Evolutionary conservation across 2,888 invertebrate genomes (phyloP).

Genomic region (Hemaris fuciformis): DNA sequence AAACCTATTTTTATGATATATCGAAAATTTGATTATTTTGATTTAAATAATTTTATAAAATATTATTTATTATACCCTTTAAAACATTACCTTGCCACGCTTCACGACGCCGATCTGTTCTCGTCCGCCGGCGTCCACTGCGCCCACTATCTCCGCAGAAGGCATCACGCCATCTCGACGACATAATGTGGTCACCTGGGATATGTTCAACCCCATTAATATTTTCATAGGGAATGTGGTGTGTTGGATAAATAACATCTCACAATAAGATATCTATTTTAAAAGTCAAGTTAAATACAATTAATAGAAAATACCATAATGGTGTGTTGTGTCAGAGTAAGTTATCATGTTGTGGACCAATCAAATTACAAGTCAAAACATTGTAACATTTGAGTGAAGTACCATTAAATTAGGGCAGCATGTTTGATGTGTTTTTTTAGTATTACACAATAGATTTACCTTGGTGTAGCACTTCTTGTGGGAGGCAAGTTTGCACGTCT

Average conservation of each 20-base stretch:
- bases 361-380: no score
- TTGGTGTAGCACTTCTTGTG: conserved; percentile 96
- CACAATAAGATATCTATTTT: no score
- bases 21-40: no score
- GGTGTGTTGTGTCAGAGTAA: no score
- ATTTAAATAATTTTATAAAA: no score
- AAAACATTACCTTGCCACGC: conserved; percentile 58
- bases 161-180: conserved; percentile 62
- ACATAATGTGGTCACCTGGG: conserved; percentile 69
- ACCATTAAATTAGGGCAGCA: no score
- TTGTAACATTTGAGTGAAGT: no score
- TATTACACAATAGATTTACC: conserved; percentile 55
- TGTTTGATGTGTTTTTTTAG: no score
- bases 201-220: background rate
- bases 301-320: background rate
- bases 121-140: conserved; percentile 76
- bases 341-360: no score
- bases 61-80: background rate
- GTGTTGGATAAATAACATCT: no score
- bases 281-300: background rate
- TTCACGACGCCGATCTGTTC: conserved; percentile 62
- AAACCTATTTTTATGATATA: no score
- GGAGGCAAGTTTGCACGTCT: conserved; percentile 93
- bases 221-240: no score
- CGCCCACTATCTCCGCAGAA: conserved; percentile 72